Evolutionary conservation across 2,113 vertebrate species (phyloP), one percentile per base, ranked within the genome.

Genomic region (Echinops telfairi): DNA sequence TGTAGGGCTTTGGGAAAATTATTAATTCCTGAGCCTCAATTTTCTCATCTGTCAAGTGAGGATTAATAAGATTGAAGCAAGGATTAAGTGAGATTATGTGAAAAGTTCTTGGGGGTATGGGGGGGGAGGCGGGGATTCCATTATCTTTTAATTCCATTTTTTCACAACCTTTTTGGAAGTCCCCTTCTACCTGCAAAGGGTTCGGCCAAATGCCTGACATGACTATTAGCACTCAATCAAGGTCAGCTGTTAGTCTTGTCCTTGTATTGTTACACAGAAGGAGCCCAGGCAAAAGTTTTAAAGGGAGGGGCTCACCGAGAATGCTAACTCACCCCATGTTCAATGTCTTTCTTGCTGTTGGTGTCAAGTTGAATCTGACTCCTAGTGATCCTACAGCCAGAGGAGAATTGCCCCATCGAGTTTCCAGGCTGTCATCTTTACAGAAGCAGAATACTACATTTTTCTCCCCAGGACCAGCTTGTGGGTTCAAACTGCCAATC

Each of bases 21-120:
- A 62, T 60, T 71, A 40, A 83, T 53, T 53, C 23, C 66, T 31
- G 19, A 31, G 4, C 15, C 31, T 66, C 71, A 27, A 22, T 7
- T 23, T 93, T 83, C 58, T 89, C 71, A 57, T 78, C 91, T 86
- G 60, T 78, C 78, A 78, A 88, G 40, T 77, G 17, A 19, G 8
- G 17, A 85, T 29, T 68, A 16, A 8, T 47, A 66, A 77, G 38
- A 86, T 3, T 70, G n/a, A 83, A 60, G 7, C 17, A 33, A 85
- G 14, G 58, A n/a, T 84, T 88, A 83, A 84, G 76, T 36, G 38
- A 88, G 66, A 88, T 58, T 77, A 79, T 71, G 64, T 43, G 22
- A 62, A 62, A 23, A 16, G 19, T 62, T 62, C 47, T 53, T 53
- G 47, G 47, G 47, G 47, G 47, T n/a, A n/a, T n/a, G n/a, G n/a